These are phyloP conservation scores for Maniola jurtina DNA, from an alignment of 1,140 invertebrate genomes.

Conservation along the genomic window DNA sequence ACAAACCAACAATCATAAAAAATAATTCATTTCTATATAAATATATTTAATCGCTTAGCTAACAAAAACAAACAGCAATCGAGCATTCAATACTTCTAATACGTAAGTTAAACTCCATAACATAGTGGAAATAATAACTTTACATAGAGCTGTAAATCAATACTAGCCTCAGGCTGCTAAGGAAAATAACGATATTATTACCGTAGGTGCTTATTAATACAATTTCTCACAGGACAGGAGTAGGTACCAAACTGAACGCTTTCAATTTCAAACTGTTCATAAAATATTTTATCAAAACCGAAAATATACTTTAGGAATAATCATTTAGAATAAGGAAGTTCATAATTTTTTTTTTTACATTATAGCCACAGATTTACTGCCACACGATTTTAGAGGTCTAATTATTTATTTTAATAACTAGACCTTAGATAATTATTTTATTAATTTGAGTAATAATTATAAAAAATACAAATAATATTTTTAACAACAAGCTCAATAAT, in stretches of 20 bases:
- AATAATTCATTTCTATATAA: not conserved
- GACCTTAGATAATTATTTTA: too few relatives aligned
- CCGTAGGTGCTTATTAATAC: constrained; percentile 1
- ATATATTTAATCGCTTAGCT: not conserved
- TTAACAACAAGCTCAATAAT: too few relatives aligned
- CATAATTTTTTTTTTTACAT: too few relatives aligned
- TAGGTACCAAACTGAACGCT: not conserved
- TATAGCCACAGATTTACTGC: too few relatives aligned
- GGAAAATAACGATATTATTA: not conserved
- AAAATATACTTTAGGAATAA: too few relatives aligned
- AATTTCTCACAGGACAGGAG: not conserved
- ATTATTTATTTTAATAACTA: too few relatives aligned
- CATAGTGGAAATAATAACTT: constrained; percentile 1
- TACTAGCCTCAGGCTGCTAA: not conserved
- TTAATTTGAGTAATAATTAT: too few relatives aligned
- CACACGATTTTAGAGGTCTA: too few relatives aligned
- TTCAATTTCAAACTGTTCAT: not conserved
- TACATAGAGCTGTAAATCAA: not conserved
- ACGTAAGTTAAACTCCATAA: not conserved
- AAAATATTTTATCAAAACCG: too few relatives aligned
- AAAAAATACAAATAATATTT: too few relatives aligned
- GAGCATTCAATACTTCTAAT: not conserved
- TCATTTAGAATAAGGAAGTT: too few relatives aligned
- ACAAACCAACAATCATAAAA: too few relatives aligned
- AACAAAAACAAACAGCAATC: not conserved